A percentile compares a stretch with the other conserved stretches of the same genome.
Conservation (phyloP, 2,888 invertebrate species). For the Diabrotica balteata region DNA sequence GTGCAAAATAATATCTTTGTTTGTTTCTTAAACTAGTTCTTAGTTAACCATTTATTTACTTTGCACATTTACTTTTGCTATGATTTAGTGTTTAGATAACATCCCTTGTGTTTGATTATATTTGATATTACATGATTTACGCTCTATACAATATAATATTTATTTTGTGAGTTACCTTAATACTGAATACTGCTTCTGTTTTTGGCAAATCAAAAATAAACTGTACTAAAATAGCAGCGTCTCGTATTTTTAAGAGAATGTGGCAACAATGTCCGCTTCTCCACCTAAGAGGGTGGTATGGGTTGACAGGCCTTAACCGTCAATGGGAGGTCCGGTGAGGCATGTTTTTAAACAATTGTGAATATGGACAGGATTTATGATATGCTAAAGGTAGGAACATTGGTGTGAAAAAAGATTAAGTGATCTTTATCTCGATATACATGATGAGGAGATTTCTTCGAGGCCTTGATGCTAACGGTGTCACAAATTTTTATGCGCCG, state of each 20-base stretch:
- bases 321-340: slow-evolving; percentile 55
- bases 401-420: slow-evolving; percentile 34
- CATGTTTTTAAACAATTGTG: slow-evolving; percentile 56
- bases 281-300: slow-evolving; percentile 37
- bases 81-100: no score
- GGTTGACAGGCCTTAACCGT: slow-evolving; percentile 42
- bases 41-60: no score
- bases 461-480: slow-evolving; percentile 10
- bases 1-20: no score
- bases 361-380: slow-evolving; percentile 42
- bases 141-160: no score
- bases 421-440: slow-evolving; percentile 34
- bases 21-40: no score
- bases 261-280: slow-evolving; percentile 19
- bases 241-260: not conserved
- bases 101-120: no score
- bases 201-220: not conserved
- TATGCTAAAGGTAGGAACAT: slow-evolving; percentile 35
- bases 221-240: not conserved
- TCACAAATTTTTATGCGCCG: slow-evolving; percentile 4
- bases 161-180: no score
- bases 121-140: no score
- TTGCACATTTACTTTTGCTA: no score
- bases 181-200: not conserved
- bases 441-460: slow-evolving; percentile 14